These are phyloP conservation scores for Paedocypris micromegethes DNA, from an alignment of 2,797 vertebrate species.

Conservation along the genomic window DNA sequence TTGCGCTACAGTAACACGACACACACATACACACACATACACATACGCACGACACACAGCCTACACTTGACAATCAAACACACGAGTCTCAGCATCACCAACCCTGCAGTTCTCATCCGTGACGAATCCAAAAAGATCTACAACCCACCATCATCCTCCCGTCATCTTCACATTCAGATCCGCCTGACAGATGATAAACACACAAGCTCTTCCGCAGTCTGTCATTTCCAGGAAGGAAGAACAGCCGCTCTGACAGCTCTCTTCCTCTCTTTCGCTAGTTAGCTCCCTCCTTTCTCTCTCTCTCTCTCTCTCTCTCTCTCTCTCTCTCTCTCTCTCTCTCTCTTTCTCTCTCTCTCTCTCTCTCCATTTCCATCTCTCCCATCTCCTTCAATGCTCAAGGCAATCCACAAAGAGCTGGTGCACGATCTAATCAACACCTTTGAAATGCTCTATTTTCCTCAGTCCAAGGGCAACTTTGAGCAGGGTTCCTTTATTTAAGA, in stretches of 20 bases:
- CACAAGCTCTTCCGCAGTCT: conserved; percentile 4
- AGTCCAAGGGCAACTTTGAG: no score
- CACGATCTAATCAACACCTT: no score
- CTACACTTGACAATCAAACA: background rate
- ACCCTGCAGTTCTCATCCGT: background rate
- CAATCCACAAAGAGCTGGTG: background rate
- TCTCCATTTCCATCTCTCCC: background rate
- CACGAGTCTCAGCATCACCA: background rate
- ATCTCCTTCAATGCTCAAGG: background rate
- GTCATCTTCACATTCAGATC: conserved; percentile 15
- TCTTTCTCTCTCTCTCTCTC: conserved; percentile 2
- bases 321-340: background rate
- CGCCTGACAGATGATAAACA: conserved; percentile 11
- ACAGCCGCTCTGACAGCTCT: conserved; percentile 19
- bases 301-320: background rate
- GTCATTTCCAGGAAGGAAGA: conserved; percentile 11
- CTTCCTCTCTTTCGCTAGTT: background rate
- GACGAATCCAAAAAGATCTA: background rate
- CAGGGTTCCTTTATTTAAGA: no score
- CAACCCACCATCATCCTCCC: conserved; percentile 15
- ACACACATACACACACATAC: no score
- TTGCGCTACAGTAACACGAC: no score
- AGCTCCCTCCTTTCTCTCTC: background rate
- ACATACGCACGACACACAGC: no score
- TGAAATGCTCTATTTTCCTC: no score